Conservation (phyloP, 2,113 vertebrate species). For the Phasianus colchicus region DNA sequence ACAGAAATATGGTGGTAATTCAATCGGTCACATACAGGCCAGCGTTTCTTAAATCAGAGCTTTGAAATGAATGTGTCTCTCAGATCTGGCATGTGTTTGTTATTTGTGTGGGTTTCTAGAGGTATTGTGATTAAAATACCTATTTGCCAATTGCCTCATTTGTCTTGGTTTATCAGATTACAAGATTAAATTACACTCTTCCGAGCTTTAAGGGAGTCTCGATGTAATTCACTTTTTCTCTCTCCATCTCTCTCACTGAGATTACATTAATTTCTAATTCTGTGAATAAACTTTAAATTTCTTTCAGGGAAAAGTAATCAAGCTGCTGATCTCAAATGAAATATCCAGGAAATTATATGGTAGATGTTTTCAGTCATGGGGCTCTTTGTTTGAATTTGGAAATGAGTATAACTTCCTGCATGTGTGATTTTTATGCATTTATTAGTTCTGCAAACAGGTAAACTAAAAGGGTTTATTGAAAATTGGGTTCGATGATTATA, state of each 20-base stretch:
- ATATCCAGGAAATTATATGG: background rate
- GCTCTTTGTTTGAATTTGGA: background rate
- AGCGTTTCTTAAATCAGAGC: conserved; percentile 44
- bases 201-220: conserved; percentile 50
- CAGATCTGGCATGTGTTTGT: conserved; percentile 53
- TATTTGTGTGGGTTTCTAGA: conserved; percentile 62
- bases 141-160: conserved; percentile 68
- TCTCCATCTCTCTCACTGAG: background rate
- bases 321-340: background rate
- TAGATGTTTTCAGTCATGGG: background rate
- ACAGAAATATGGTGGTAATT: conserved; percentile 59
- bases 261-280: conserved; percentile 36
- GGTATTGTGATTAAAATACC: conserved; percentile 70
- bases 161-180: conserved; percentile 77
- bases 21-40: background rate
- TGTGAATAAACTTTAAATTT: conserved; percentile 29
- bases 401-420: background rate
- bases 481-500: background rate
- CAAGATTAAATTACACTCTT: conserved; percentile 68
- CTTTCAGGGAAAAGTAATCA: background rate
- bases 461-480: background rate
- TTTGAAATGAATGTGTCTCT: conserved; percentile 65
- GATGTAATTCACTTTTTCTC: background rate
- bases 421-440: background rate
- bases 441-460: background rate